A percentile compares a stretch with the other conserved stretches of the same genome.
Conservation (phyloP, 1,140 invertebrate species). For the Cecropterus lyciades region DNA sequence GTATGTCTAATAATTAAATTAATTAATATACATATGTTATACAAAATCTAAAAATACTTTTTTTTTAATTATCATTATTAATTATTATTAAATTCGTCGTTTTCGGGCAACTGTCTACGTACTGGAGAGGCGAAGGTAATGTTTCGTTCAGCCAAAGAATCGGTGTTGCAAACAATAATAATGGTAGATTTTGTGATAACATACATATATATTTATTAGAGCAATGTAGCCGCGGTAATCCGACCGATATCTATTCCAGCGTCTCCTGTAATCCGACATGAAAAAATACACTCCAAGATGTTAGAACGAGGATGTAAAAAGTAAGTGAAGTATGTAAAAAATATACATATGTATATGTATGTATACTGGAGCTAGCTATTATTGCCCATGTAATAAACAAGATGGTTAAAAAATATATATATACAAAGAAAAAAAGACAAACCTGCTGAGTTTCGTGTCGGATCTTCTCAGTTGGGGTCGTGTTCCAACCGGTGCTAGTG, state of each 20-base stretch:
- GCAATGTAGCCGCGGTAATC: constrained; percentile 14
- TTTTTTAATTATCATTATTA: constrained; percentile 23
- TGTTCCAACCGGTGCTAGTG: too few relatives aligned
- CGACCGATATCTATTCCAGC: neutral
- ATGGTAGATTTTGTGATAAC: constrained; percentile 40
- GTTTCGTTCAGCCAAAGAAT: constrained; percentile 4
- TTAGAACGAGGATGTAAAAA: too few relatives aligned
- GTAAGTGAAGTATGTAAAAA: too few relatives aligned
- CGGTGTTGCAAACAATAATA: constrained; percentile 18
- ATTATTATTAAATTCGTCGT: constrained; percentile 30
- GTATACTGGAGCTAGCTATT: too few relatives aligned
- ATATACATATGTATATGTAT: too few relatives aligned
- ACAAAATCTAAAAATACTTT: constrained; percentile 41
- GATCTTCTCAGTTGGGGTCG: too few relatives aligned
- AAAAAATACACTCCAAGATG: too few relatives aligned
- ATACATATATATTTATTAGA: constrained; percentile 28
- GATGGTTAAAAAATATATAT: too few relatives aligned
- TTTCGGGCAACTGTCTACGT: constrained; percentile 11
- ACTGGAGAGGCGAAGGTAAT: constrained; percentile 8
- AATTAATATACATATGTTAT: constrained; percentile 42
- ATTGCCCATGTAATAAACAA: too few relatives aligned
- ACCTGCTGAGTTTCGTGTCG: too few relatives aligned
- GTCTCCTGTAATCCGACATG: too few relatives aligned
- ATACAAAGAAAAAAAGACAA: too few relatives aligned
- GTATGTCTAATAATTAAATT: constrained; percentile 34